Base-by-base conservation (phyloP, 2,797 vertebrate species). In the Loriculus beryllinus region DNA sequence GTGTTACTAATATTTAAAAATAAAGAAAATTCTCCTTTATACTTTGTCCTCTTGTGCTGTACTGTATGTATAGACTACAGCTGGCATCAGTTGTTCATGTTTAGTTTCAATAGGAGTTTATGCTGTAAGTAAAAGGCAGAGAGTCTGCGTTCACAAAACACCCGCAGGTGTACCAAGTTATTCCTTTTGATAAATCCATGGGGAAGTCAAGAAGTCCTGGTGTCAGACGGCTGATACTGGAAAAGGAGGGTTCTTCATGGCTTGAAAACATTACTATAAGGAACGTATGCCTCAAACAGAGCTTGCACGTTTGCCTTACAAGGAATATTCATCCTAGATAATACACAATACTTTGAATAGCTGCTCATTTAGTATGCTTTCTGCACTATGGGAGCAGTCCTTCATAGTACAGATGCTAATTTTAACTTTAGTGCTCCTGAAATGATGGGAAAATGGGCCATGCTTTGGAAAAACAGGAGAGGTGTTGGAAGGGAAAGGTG, bases 1-100 rank as follows among this genome's bases (percentile, higher is more conserved):
- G 96, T 96, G 95, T 97, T 96, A 79, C 69, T 95, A 82, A 91
- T 93, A 87, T 93, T 96, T 92, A 90, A 95, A 96, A 96, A 96
- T 97, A 96, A 97, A 97, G 87, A 90, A 88, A 69, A 33, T 93
- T 92, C 69, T 82, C 81, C 85, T 71, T 63, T 93, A 95, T 76
- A 7, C 82, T 95, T 94, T 95, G 93, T 94, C 91, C 54, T 94
- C 63, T 90, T 87, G 88, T 75, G 65, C 45, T 78, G 62, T 80
- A 13, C 68, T 57, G 22, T 57, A 35, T 74, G 29, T 9, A 33
- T 9, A 33, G 64, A n/a, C 40, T 67, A 35, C 49, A 62, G 70
- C 83, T 90, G 91, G 16, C 72, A 75, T 48, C 45, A 47, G 59
- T 48, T 80, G 47, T 70, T 51, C 29, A 2, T 57, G 59, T 60